Evolutionary conservation across 1,140 invertebrate species (phyloP), one percentile per base, ranked within the genome.

Genomic region (Eciton burchellii): DNA sequence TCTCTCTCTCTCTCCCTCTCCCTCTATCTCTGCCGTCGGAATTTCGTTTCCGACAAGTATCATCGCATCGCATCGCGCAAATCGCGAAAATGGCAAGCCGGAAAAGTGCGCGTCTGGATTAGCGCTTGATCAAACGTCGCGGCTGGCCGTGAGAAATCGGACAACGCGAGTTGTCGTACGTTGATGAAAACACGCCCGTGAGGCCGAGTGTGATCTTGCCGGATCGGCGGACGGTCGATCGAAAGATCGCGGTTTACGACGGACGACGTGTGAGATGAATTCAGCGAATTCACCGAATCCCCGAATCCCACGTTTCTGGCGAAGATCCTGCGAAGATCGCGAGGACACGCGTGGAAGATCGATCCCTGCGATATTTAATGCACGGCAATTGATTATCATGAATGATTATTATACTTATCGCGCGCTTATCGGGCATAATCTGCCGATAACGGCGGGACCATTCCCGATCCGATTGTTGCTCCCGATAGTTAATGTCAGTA

Each of bases 111-210:
- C 9, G 16, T 16, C 6, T 5, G 62, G 26, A 63, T 63, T 63
- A 29, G n/a, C 29, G 21, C 65, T 77, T 77, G 52, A 66, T 77
- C 47, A 16, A 24, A n/a, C 6, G 3, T 29, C 12, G 57, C 49
- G 54, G 35, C 47, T 21, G 57, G 26, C 47, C 3, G 59, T 16
- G 57, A 74, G 12, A 76, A 6, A 60, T 35, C n/a, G 29, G 14
- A n/a, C 19, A 43, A 77, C 29, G 57, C 21, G 49, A 71, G 54
- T n/a, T n/a, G n/a, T n/a, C 43, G 35, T 35, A 6, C 35, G n/a
- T n/a, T n/a, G 21, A n/a, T 24, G 26, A 0, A 68, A 66, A 54
- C 41, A 66, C 4, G 1, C n/a, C 14, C 6, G 57, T 1, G 59
- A 12, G 26, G 63, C 29, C 43, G 63, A 41, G n/a, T 41, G 16